These are phyloP conservation scores for Acromyrmex heyeri DNA, from an alignment of 1,140 invertebrate species.

Conservation along the genomic window DNA sequence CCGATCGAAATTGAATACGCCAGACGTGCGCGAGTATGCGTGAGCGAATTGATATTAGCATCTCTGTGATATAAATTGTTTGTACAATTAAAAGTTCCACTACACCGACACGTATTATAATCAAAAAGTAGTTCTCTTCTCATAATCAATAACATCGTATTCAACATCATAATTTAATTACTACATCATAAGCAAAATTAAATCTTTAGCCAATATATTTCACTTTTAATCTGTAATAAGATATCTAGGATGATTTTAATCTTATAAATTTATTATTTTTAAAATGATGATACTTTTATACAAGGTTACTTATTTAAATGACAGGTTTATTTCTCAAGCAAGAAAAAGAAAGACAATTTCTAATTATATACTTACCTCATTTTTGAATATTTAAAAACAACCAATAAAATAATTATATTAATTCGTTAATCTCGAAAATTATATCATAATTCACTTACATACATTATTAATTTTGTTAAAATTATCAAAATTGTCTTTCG, in stretches of 20 bases:
- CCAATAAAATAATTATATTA: not conserved
- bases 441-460: not conserved
- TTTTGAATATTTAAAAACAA: not conserved
- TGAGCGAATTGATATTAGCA: slow-evolving; percentile 47
- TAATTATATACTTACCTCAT: not conserved
- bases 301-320: not conserved
- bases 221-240: not conserved
- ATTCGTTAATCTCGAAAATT: not conserved
- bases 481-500: not conserved
- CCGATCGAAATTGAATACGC: slow-evolving; percentile 61
- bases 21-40: slow-evolving; percentile 37
- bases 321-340: not conserved
- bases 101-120: not conserved
- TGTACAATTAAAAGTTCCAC: slow-evolving; percentile 58
- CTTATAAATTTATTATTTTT: not conserved
- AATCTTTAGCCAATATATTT: not conserved
- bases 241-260: not conserved
- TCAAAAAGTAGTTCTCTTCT: slow-evolving; percentile 9
- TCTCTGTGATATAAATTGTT: slow-evolving; percentile 61
- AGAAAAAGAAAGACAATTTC: not conserved
- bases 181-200: not conserved
- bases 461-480: not conserved
- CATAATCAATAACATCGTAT: slow-evolving; percentile 26
- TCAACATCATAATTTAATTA: slow-evolving; percentile 34
- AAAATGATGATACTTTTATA: not conserved